These are phyloP conservation scores for Allacma fusca DNA, from an alignment of 2,888 invertebrate genomes.

Conservation along the genomic window DNA sequence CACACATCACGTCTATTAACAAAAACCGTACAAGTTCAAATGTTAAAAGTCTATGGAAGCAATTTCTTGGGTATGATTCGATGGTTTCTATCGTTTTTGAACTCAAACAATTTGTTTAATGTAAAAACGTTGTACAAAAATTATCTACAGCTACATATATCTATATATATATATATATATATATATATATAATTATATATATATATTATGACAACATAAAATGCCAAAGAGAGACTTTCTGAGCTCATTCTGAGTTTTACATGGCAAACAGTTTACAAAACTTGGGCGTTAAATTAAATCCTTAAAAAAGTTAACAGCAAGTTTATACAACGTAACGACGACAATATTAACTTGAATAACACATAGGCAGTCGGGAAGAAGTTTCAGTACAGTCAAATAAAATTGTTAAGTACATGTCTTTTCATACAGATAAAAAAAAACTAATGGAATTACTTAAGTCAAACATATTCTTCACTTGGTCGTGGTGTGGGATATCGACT, in stretches of 20 bases:
- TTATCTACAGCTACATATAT: background rate
- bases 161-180: too few relatives aligned
- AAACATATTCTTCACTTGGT: constrained; percentile 90
- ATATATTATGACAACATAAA: background rate
- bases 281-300: background rate
- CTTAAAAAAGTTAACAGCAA: constrained; percentile 37
- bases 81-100: constrained; percentile 1
- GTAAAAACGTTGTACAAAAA: constrained; percentile 3
- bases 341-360: background rate
- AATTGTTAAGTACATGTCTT: constrained; percentile 16
- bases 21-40: background rate
- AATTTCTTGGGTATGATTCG: background rate
- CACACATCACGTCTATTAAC: constrained; percentile 20
- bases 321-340: constrained; percentile 23
- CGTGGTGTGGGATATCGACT: constrained; percentile 71
- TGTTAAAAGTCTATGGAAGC: background rate
- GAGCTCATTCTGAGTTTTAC: constrained; percentile 22
- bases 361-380: constrained; percentile 21
- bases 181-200: too few relatives aligned
- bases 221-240: constrained; percentile 25
- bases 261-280: background rate
- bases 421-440: constrained; percentile 5
- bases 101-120: background rate
- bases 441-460: constrained; percentile 56
- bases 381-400: constrained; percentile 25